These are phyloP conservation scores for Festucalex cinctus DNA, from an alignment of 2,113 vertebrate genomes.

Conservation along the genomic window DNA sequence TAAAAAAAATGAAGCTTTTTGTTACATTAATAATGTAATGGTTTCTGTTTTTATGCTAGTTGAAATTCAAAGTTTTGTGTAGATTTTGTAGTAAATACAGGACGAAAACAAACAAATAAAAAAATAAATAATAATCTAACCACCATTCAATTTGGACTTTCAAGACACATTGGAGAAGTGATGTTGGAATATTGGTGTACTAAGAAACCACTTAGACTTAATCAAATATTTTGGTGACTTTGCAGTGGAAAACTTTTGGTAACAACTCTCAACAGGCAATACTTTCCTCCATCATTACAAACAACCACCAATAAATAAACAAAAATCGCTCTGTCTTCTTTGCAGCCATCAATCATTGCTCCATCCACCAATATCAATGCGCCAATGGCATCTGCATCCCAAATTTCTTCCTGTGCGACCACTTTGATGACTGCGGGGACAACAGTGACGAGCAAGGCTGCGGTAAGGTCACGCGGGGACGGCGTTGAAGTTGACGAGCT, in stretches of 20 bases:
- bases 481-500: background rate
- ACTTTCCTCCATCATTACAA: background rate
- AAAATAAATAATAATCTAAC: too few relatives aligned
- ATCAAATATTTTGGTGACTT: too few relatives aligned
- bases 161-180: too few relatives aligned
- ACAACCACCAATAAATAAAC: background rate
- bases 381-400: constrained; percentile 66
- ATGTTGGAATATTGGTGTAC: too few relatives aligned
- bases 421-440: constrained; percentile 73
- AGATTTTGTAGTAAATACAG: too few relatives aligned
- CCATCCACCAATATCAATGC: constrained; percentile 63
- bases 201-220: too few relatives aligned
- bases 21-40: background rate
- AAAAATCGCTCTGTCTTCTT: background rate
- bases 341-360: constrained; percentile 53
- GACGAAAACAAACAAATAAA: too few relatives aligned
- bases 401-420: constrained; percentile 64
- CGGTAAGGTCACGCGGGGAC: constrained; percentile 42
- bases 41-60: background rate
- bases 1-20: background rate
- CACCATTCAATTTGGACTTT: too few relatives aligned
- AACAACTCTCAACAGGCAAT: background rate
- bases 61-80: too few relatives aligned
- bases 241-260: background rate
- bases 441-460: constrained; percentile 70